phyloP scores from a whole-genome alignment of 2,113 vertebrate genomes.

The Boulengeromyrus knoepffleri region DNA sequence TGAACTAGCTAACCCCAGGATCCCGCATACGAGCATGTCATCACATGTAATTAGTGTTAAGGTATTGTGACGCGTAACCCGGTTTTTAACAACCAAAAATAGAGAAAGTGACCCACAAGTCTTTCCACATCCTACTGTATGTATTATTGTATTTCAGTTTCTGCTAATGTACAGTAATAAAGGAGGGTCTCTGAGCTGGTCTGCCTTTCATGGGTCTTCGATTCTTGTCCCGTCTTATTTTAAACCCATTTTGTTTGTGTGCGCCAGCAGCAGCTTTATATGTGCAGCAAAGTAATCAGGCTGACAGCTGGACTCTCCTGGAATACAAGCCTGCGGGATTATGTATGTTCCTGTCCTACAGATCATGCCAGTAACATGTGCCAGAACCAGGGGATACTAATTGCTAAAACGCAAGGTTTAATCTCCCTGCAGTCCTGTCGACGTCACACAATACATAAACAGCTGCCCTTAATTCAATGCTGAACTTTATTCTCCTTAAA shows the following conservation, averaged over 20 bases:
- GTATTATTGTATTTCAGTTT: constrained; percentile 42
- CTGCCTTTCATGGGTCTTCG: not conserved
- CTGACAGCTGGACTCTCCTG: not conserved
- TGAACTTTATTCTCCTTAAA: not conserved
- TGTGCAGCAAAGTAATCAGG: not conserved
- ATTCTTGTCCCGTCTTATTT: not conserved
- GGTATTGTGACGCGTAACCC: constrained; percentile 47
- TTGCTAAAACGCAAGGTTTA: not conserved
- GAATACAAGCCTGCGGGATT: not conserved
- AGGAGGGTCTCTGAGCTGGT: constrained; percentile 45
- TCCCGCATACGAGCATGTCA: constrained; percentile 59
- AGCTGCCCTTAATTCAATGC: not conserved
- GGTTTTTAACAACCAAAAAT: constrained; percentile 49
- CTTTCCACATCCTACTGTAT: constrained; percentile 38
- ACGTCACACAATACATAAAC: not conserved
- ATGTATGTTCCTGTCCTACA: not conserved
- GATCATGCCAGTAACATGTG: not conserved
- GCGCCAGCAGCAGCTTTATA: not conserved
- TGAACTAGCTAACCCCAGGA: constrained; percentile 34
- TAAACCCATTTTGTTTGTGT: not conserved
- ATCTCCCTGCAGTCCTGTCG: not conserved
- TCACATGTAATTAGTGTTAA: constrained; percentile 43
- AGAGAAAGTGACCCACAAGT: constrained; percentile 31
- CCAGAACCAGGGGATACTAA: not conserved
- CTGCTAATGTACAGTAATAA: constrained; percentile 76